Evolutionary conservation across 1,140 invertebrate genomes (phyloP).

Genomic region (Nasonia longicornis): DNA sequence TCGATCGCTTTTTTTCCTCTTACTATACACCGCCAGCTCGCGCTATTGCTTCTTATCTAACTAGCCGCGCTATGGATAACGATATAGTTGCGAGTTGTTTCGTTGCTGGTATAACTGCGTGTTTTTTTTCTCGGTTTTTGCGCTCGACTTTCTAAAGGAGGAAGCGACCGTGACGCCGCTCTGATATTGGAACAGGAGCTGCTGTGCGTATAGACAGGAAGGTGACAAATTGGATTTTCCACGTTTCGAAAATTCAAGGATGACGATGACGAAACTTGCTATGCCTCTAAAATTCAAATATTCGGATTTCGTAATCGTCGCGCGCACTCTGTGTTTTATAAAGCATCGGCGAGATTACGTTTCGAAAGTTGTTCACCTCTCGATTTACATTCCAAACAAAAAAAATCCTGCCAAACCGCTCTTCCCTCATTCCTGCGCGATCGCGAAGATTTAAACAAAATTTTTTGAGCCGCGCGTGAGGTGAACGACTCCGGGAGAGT

Average conservation of each 20-base stretch:
- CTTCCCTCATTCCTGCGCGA: background rate
- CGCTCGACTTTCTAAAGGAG: background rate
- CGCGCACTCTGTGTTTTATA: no score
- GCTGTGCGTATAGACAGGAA: background rate
- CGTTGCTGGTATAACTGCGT: background rate
- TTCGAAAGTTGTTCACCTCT: background rate
- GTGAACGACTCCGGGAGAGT: background rate
- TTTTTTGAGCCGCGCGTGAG: background rate
- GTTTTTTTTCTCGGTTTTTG: background rate
- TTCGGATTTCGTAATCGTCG: background rate
- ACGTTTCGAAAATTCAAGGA: no score
- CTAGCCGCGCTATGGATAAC: background rate
- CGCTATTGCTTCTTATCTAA: conserved; percentile 34
- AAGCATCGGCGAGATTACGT: background rate
- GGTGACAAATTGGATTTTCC: no score
- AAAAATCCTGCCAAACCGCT: background rate
- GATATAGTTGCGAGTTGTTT: background rate
- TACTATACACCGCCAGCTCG: background rate
- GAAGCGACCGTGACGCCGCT: background rate
- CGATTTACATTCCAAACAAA: background rate
- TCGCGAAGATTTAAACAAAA: background rate
- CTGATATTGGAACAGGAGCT: background rate
- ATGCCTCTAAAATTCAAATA: no score
- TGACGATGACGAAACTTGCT: no score
- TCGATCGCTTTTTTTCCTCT: conserved; percentile 33